phyloP scores from a whole-genome alignment of 2,888 invertebrate species.

The Iphiclides podalirius region DNA sequence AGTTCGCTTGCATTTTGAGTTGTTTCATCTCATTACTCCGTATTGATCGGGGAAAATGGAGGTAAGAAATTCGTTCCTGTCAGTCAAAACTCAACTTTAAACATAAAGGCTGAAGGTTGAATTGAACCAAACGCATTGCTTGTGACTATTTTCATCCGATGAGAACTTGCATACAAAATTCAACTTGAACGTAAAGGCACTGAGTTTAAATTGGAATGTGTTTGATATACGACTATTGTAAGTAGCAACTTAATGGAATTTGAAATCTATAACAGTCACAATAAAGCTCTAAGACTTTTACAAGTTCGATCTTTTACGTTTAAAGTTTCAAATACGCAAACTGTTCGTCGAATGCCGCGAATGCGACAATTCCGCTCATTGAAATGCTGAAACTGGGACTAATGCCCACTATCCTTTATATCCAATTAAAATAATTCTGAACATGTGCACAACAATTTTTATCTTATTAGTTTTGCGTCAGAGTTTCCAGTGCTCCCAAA shows the following conservation, averaged over 20 bases:
- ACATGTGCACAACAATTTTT: constrained; percentile 34
- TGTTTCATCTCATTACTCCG: constrained; percentile 71
- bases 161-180: constrained; percentile 19
- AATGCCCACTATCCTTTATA: constrained; percentile 62
- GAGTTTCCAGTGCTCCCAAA: no score
- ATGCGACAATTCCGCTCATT: constrained; percentile 70
- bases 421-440: constrained; percentile 66
- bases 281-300: constrained; percentile 35
- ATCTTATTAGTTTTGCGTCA: constrained; percentile 25
- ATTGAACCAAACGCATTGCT: background rate
- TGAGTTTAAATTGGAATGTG: constrained; percentile 29
- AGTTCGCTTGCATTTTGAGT: constrained; percentile 60
- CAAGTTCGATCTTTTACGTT: constrained; percentile 29
- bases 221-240: constrained; percentile 37
- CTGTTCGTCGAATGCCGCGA: constrained; percentile 42
- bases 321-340: constrained; percentile 64
- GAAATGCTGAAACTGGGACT: constrained; percentile 57
- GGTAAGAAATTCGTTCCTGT: background rate
- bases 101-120: background rate
- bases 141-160: background rate
- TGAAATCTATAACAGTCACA: constrained; percentile 22
- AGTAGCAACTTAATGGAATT: constrained; percentile 26
- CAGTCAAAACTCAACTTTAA: constrained; percentile 7
- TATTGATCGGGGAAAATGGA: constrained; percentile 55
- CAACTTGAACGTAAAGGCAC: constrained; percentile 31